phyloP scores from a whole-genome alignment of 2,888 invertebrate species.

The Drosophila cognata region DNA sequence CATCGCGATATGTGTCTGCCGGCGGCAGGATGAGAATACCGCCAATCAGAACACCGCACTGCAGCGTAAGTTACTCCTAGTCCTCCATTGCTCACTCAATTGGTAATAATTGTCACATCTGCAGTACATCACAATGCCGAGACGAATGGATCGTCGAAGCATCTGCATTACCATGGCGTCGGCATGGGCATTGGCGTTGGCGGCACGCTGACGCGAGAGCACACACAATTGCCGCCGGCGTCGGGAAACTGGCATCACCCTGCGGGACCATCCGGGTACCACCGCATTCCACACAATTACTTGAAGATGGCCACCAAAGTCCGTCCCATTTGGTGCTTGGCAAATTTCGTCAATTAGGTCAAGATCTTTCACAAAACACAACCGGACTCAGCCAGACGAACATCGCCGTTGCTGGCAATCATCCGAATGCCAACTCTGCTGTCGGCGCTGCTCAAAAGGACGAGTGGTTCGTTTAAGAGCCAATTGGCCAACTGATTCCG shows the following conservation, averaged over 20 bases:
- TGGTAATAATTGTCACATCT: constrained; percentile 8
- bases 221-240: constrained; percentile 87
- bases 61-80: constrained; percentile 82
- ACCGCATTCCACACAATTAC: constrained; percentile 85
- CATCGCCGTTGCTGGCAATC: constrained; percentile 73
- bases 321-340: constrained; percentile 98
- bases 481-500: constrained; percentile 20
- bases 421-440: constrained; percentile 80
- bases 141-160: constrained; percentile 89
- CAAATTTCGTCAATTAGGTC: constrained; percentile 89
- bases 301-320: constrained; percentile 90
- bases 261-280: constrained; percentile 89
- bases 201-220: constrained; percentile 87
- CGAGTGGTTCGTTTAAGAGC: constrained; percentile 93
- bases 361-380: constrained; percentile 86
- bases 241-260: constrained; percentile 98
- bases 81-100: background rate
- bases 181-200: constrained; percentile 72
- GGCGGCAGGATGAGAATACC: constrained; percentile 85
- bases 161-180: constrained; percentile 85
- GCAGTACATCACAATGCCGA: constrained; percentile 86
- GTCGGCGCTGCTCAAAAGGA: constrained; percentile 90
- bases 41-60: constrained; percentile 85
- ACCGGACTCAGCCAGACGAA: constrained; percentile 80
- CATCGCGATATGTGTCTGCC: constrained; percentile 91